Evolutionary conservation across 1,140 invertebrate species (phyloP).

Genomic region (Anastrepha obliqua): DNA sequence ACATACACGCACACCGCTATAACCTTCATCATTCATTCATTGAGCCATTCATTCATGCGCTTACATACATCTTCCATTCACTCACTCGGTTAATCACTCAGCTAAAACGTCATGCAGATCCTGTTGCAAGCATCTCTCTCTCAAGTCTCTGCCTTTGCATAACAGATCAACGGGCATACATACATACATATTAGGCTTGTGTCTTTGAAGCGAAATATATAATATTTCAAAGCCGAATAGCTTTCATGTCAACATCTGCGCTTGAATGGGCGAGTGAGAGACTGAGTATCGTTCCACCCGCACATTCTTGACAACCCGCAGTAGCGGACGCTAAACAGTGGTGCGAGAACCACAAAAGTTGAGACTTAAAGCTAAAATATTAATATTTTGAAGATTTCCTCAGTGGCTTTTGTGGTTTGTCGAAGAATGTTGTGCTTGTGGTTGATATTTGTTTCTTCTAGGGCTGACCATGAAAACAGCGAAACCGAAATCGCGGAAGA

Average conservation of each 20-base stretch:
- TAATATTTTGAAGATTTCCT: no score
- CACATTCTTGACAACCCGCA: background rate
- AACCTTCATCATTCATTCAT: background rate
- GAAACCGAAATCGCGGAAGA: no score
- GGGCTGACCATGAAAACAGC: no score
- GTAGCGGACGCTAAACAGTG: background rate
- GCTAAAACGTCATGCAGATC: background rate
- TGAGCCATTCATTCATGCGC: background rate
- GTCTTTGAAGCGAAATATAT: background rate
- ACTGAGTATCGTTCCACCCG: background rate
- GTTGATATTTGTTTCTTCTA: no score
- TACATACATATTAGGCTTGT: background rate
- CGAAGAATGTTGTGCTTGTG: no score
- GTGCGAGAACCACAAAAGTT: background rate
- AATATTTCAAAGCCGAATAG: background rate
- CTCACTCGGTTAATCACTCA: background rate
- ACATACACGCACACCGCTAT: no score
- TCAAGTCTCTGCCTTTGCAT: background rate
- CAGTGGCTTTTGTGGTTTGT: no score
- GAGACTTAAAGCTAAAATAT: no score
- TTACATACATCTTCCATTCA: slow-evolving; percentile 1
- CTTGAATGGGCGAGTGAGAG: background rate
- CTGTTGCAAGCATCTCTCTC: background rate
- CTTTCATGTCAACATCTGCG: slow-evolving; percentile 2
- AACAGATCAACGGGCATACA: background rate